Percentiles rank a stretch among this genome's conserved stretches.
Evolutionary conservation across 37 sponge, comb jelly and placozoan genomes (phyloP).

Genomic region (Beroe ovata): DNA sequence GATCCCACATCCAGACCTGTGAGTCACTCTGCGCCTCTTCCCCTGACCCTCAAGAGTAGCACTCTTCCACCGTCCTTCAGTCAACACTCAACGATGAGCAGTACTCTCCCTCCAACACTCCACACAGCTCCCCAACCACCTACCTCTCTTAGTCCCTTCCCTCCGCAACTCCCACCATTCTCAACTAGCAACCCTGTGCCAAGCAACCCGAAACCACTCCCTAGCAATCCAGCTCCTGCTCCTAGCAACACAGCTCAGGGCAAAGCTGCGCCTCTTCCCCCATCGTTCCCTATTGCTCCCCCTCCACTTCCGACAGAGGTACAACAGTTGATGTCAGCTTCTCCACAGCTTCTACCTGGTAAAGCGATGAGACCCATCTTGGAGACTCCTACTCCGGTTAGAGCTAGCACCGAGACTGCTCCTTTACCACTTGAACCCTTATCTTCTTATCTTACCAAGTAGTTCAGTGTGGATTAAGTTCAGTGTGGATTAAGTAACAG

Average conservation of each 20-base stretch:
- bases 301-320: constrained; percentile 15
- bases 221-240: background rate
- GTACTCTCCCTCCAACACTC: background rate
- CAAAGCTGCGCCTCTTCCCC: no score
- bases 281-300: background rate
- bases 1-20: constrained; percentile 28
- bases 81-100: background rate
- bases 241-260: background rate
- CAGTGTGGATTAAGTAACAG: no score
- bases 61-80: background rate
- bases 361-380: background rate
- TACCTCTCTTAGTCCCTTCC: background rate
- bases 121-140: constrained; percentile 16
- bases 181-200: background rate
- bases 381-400: background rate
- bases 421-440: constrained; percentile 15
- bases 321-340: background rate
- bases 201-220: background rate
- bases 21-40: background rate
- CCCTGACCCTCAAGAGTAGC: background rate
- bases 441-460: constrained; percentile 39
- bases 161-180: background rate
- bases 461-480: no score
- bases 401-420: background rate
- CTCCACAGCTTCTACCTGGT: background rate